These are phyloP conservation scores for Caenorhabditis latens DNA, from an alignment of 1,140 invertebrate genomes.

Conservation along the genomic window DNA sequence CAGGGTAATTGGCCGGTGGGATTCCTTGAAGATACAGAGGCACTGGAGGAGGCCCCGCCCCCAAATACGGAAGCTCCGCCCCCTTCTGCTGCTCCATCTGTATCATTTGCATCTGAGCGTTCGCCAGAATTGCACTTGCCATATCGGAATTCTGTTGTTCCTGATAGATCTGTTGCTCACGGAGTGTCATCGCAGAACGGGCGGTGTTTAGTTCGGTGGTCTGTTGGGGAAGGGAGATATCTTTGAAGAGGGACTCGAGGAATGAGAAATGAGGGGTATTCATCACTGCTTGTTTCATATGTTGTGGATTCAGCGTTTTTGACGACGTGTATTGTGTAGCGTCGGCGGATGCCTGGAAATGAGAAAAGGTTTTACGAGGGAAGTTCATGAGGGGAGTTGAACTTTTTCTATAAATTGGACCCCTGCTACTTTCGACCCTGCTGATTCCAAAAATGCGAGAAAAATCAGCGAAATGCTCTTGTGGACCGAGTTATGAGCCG, in stretches of 20 bases:
- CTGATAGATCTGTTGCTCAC: not conserved
- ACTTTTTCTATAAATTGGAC: too few species aligned
- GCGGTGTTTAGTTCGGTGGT: not conserved
- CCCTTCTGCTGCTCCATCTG: not conserved
- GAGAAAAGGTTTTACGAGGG: too few species aligned
- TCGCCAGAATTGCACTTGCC: constrained; percentile 34
- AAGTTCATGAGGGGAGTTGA: too few species aligned
- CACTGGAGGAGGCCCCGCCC: not conserved
- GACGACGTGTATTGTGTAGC: constrained; percentile 60
- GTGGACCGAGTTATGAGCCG: too few species aligned
- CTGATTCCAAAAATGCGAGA: too few species aligned
- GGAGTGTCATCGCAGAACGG: not conserved
- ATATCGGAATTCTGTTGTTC: constrained; percentile 13
- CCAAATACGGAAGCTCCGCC: not conserved
- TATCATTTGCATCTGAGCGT: constrained; percentile 41
- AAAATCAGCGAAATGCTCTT: too few species aligned
- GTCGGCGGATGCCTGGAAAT: constrained; percentile 34
- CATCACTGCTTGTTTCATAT: constrained; percentile 71
- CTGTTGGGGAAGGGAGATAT: constrained; percentile 57
- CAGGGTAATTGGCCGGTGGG: constrained; percentile 9
- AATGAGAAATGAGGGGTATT: constrained; percentile 70
- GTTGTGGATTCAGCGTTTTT: constrained; percentile 71
- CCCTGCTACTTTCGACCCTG: too few species aligned
- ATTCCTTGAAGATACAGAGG: constrained; percentile 35
- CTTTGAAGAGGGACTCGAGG: constrained; percentile 68